Percentiles rank a stretch among this genome's conserved stretches.
Conservation (phyloP, 2,797 vertebrate species). For the Podarcis lilfordi region DNA sequence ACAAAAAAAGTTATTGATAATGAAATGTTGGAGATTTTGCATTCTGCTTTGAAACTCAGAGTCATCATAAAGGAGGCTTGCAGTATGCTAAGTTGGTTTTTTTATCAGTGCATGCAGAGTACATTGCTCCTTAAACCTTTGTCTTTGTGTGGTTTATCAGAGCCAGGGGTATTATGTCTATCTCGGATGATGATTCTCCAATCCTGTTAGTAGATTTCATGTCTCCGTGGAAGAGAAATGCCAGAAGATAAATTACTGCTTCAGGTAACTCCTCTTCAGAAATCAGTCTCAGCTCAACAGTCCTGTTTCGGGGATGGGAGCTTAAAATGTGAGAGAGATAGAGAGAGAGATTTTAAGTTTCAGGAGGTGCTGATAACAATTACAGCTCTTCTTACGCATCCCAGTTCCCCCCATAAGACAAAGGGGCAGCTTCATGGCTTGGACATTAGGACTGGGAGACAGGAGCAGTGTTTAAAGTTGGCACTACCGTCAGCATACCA, state of each 20-base stretch:
- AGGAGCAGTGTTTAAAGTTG: not conserved
- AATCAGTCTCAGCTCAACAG: not conserved
- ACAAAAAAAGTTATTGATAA: conserved; percentile 53
- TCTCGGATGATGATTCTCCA: conserved; percentile 33
- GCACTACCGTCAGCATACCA: not conserved
- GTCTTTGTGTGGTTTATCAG: not conserved
- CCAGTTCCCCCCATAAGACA: fast-evolving
- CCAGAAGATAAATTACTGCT: conserved; percentile 29
- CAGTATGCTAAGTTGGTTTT: not conserved
- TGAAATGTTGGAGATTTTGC: not conserved
- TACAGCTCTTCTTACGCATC: not conserved
- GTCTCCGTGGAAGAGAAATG: not conserved
- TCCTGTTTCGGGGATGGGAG: not conserved
- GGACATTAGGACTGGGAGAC: fast-evolving
- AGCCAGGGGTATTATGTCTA: conserved; percentile 20
- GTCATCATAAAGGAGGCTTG: not conserved
- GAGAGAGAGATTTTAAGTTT: fast-evolving
- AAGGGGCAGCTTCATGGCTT: not conserved
- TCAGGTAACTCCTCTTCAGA: not conserved
- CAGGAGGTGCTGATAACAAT: not conserved
- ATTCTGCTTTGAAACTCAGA: not conserved
- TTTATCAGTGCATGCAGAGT: conserved; percentile 46
- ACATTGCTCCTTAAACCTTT: conserved; percentile 13
- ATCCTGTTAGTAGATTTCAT: not conserved
- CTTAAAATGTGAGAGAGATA: not conserved